These are phyloP conservation scores for Rhadinocentrus ornatus DNA, from an alignment of 2,797 vertebrate genomes.

Conservation along the genomic window DNA sequence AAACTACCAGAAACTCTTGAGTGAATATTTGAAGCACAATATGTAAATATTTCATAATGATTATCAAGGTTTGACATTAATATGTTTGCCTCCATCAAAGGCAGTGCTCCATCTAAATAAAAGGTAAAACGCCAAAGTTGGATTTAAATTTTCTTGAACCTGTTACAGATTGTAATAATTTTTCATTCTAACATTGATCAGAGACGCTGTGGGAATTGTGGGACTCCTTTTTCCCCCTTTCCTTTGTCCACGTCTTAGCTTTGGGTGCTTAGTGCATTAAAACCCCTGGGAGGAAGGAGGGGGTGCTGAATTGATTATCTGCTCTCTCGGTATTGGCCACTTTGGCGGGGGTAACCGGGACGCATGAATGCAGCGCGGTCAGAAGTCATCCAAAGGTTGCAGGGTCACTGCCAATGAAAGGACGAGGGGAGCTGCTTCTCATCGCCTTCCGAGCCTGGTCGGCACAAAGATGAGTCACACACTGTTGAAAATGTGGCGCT, in stretches of 20 bases:
- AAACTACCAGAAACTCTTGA: constrained; percentile 3
- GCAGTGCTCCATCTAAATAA: constrained; percentile 57
- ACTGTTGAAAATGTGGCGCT: constrained; percentile 71
- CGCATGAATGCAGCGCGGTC: constrained; percentile 79
- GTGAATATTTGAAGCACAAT: constrained; percentile 56
- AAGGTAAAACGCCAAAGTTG: constrained; percentile 28
- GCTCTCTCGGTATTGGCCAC: constrained; percentile 71
- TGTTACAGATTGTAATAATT: neutral
- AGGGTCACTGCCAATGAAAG: constrained; percentile 79
- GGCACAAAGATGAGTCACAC: constrained; percentile 74
- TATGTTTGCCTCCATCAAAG: constrained; percentile 47
- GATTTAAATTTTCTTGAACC: constrained; percentile 11
- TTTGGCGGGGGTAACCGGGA: constrained; percentile 64
- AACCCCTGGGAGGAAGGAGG: constrained; percentile 36
- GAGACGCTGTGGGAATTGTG: constrained; percentile 62
- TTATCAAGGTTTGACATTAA: constrained; percentile 25
- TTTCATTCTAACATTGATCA: constrained; percentile 47
- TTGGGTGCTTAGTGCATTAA: constrained; percentile 65
- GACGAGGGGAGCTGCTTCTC: constrained; percentile 73
- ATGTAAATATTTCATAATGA: constrained; percentile 29
- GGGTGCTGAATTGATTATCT: constrained; percentile 74
- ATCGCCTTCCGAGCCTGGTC: constrained; percentile 51
- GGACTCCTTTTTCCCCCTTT: constrained; percentile 52
- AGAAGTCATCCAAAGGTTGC: constrained; percentile 83
- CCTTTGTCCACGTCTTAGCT: constrained; percentile 68